These are phyloP conservation scores for Montifringilla adamsi DNA, from an alignment of 2,113 vertebrate species.

Conservation along the genomic window DNA sequence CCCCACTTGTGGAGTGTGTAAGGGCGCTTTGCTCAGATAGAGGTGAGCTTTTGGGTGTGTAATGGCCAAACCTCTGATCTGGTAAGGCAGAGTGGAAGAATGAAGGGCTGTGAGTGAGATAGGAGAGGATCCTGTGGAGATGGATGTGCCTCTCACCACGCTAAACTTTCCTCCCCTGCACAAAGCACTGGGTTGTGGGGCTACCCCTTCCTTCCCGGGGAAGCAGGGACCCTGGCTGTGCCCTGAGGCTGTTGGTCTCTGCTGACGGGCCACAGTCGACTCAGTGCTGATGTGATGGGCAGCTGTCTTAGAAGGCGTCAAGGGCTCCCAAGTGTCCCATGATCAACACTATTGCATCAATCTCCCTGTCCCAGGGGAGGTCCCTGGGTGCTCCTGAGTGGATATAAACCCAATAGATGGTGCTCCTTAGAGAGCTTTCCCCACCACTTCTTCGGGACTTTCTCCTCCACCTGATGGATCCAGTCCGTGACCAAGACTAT, in stretches of 20 bases:
- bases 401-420: neutral
- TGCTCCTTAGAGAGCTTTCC: neutral
- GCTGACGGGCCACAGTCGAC: neutral
- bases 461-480: too few species aligned
- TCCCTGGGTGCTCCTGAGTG: neutral
- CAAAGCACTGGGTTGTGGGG: neutral
- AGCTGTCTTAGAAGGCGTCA: neutral
- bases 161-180: neutral
- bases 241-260: neutral
- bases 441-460: neutral
- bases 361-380: neutral
- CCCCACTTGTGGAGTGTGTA: neutral
- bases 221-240: neutral
- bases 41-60: neutral
- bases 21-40: neutral
- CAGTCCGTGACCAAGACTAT: neutral
- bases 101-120: neutral
- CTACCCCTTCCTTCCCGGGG: too few species aligned
- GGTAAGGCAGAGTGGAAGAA: neutral
- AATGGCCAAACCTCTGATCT: neutral
- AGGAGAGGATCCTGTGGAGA: neutral
- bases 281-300: neutral
- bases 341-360: neutral
- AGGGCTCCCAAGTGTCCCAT: neutral
- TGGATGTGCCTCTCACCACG: accelerated